Percentiles rank a stretch among this genome's conserved stretches.
Conservation (phyloP, 2,888 invertebrate species). For the Pecten maximus region DNA sequence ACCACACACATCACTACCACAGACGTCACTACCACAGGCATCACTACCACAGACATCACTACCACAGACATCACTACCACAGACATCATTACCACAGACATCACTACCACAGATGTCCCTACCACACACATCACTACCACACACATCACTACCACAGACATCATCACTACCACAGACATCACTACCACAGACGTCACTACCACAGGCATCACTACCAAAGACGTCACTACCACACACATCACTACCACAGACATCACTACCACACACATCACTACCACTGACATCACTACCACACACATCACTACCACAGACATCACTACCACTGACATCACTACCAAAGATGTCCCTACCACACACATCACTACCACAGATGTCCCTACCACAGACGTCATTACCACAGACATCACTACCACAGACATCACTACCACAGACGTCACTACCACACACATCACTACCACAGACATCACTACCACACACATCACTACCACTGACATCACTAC, state of each 20-base stretch:
- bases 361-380: background rate
- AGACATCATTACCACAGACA: background rate
- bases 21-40: background rate
- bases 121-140: too few relatives aligned
- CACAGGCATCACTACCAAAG: background rate
- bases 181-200: background rate
- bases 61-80: too few relatives aligned
- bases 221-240: background rate
- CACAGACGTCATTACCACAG: background rate
- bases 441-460: background rate
- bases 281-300: constrained; percentile 7
- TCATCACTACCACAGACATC: background rate
- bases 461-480: background rate
- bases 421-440: background rate
- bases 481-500: background rate
- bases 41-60: background rate
- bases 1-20: background rate
- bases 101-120: background rate
- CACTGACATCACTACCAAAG: background rate
- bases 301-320: background rate
- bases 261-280: background rate
- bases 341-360: background rate
- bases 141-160: background rate
- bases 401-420: background rate
- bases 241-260: constrained; percentile 8